These are phyloP conservation scores for Pollachius pollachius DNA, from an alignment of 2,113 vertebrate species.

Conservation along the genomic window DNA sequence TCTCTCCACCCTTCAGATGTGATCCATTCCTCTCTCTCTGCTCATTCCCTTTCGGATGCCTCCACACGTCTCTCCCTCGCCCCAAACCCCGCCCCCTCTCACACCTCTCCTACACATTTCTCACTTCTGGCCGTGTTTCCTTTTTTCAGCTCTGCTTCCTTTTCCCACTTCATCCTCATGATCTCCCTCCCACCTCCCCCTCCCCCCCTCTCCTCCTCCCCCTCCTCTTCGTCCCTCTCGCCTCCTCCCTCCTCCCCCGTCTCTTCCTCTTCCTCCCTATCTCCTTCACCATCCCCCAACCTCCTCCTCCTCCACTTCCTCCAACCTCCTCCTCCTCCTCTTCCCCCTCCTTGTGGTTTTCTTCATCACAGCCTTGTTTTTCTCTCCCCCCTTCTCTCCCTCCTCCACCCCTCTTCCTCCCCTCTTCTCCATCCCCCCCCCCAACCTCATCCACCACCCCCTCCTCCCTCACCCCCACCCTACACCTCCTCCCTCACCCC, in stretches of 20 bases:
- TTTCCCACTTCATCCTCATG: conserved; percentile 3
- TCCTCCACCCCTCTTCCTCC: too few relatives aligned
- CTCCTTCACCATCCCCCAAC: too few relatives aligned
- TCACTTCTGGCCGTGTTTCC: too few relatives aligned
- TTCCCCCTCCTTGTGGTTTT: too few relatives aligned
- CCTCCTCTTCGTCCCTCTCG: conserved; percentile 68
- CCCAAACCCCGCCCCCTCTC: conserved; percentile 7
- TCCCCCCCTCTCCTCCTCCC: conserved; percentile 56
- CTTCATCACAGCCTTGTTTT: too few relatives aligned
- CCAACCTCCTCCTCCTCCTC: not conserved
- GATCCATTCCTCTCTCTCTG: not conserved
- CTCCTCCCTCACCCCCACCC: too few relatives aligned
- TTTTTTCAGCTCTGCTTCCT: conserved; percentile 16
- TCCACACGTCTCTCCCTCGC: conserved; percentile 3
- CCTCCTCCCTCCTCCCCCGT: too few relatives aligned
- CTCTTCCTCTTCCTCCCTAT: too few relatives aligned
- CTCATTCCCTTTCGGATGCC: not conserved
- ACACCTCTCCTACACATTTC: conserved; percentile 14
- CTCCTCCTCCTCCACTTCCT: too few relatives aligned
- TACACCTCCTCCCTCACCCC: not conserved
- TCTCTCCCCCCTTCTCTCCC: not conserved
- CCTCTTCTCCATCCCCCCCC: too few relatives aligned
- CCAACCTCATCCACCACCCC: too few relatives aligned
- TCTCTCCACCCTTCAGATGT: conserved; percentile 1
- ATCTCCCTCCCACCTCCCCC: not conserved